Conservation (phyloP, 2,113 vertebrate genomes). For the Apus apus region DNA sequence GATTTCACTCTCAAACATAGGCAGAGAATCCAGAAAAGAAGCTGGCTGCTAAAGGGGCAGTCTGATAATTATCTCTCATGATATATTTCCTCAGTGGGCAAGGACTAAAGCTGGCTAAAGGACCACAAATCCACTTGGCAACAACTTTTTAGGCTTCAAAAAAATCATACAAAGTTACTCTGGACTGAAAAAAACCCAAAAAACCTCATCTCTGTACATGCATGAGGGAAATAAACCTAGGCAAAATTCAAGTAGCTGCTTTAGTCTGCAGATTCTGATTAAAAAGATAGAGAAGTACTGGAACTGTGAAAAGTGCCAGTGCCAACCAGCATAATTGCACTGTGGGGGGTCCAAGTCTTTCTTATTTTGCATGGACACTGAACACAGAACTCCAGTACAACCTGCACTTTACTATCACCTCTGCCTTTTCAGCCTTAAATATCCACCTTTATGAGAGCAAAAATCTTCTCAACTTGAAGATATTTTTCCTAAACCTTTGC, state of each 20-base stretch:
- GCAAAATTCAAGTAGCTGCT: not conserved
- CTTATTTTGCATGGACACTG: not conserved
- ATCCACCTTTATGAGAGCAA: not conserved
- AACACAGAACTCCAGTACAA: not conserved
- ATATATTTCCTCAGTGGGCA: not conserved
- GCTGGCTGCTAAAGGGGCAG: not conserved
- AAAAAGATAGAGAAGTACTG: not conserved
- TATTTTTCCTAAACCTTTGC: not conserved
- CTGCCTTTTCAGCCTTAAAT: not conserved
- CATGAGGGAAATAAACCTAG: not conserved
- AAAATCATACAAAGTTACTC: not conserved
- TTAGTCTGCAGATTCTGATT: not conserved
- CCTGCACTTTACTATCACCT: not conserved
- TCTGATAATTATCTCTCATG: slow-evolving; percentile 27
- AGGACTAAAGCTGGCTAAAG: not conserved
- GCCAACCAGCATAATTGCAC: not conserved
- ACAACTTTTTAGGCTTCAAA: not conserved
- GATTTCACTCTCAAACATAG: not conserved
- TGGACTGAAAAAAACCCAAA: not conserved
- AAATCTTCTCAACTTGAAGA: not conserved
- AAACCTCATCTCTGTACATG: accelerated
- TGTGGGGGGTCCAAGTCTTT: too few species aligned
- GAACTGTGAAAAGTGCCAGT: not conserved
- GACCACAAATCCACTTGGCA: not conserved
- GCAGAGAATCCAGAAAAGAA: not conserved